These are phyloP conservation scores for Bellardia pandia DNA, from an alignment of 2,888 invertebrate species.

Conservation along the genomic window DNA sequence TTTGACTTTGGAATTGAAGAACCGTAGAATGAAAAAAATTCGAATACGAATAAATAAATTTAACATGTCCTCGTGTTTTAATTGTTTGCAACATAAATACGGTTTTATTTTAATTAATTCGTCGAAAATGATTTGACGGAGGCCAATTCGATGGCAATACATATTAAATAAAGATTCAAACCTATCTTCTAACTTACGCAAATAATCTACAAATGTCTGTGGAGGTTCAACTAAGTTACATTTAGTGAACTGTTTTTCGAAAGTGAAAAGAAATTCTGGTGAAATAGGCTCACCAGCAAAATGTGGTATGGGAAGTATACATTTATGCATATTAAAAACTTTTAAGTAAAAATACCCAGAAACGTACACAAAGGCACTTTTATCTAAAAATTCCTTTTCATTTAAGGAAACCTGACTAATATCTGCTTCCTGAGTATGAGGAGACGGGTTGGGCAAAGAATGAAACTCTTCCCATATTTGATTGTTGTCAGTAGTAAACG, in stretches of 20 bases:
- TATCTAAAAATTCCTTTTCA: too few relatives aligned
- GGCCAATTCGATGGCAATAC: too few relatives aligned
- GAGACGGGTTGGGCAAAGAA: background rate
- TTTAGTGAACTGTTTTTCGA: conserved; percentile 52
- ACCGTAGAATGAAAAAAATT: too few relatives aligned
- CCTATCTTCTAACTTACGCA: too few relatives aligned
- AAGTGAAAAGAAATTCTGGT: conserved; percentile 38
- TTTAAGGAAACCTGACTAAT: background rate
- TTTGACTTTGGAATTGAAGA: too few relatives aligned
- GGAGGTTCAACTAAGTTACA: conserved; percentile 34
- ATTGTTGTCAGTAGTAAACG: background rate
- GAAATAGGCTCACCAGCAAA: conserved; percentile 39
- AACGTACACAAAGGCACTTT: conserved; percentile 45
- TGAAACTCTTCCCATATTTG: background rate
- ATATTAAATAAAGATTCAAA: too few relatives aligned
- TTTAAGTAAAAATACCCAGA: conserved; percentile 55
- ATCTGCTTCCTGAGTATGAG: background rate
- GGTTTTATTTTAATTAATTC: too few relatives aligned
- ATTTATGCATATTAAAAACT: conserved; percentile 32
- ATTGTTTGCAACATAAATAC: too few relatives aligned
- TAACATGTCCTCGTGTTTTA: too few relatives aligned
- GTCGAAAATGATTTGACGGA: too few relatives aligned
- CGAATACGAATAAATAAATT: too few relatives aligned
- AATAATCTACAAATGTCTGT: background rate
- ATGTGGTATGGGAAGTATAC: conserved; percentile 24